Conservation (phyloP, 2,888 invertebrate species). For the Meganola albula region DNA sequence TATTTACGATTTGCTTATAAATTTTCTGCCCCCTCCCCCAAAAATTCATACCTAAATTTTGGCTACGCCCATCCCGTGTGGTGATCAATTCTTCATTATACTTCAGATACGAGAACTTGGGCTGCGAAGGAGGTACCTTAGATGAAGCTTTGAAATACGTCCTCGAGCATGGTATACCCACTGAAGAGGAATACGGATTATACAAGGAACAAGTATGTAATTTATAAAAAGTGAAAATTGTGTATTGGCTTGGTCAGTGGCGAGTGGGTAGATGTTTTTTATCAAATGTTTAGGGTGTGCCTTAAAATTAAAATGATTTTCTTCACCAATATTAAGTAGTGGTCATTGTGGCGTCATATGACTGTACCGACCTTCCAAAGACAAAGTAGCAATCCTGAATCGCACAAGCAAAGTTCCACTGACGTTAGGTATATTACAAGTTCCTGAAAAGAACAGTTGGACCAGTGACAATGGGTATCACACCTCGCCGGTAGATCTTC, state of each 20-base stretch:
- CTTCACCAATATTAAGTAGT: neutral
- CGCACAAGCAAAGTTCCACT: no score
- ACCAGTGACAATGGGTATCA: no score
- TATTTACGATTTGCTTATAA: no score
- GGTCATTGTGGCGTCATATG: neutral
- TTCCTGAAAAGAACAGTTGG: no score
- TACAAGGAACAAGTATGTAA: constrained; percentile 24
- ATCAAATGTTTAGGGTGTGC: neutral
- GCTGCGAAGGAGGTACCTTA: constrained; percentile 38
- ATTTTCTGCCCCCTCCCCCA: no score
- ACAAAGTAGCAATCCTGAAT: no score
- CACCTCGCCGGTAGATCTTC: no score
- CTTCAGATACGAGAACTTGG: constrained; percentile 30
- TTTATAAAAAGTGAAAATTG: neutral
- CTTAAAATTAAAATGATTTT: neutral
- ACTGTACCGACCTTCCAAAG: no score
- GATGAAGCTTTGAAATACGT: constrained; percentile 31
- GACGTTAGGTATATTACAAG: no score
- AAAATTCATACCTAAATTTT: no score
- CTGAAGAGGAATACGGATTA: constrained; percentile 38
- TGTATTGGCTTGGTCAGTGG: neutral
- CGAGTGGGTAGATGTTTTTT: neutral
- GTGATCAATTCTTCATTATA: no score
- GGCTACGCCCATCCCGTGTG: no score
- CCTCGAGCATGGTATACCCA: constrained; percentile 37